Base-by-base conservation (phyloP, 2,113 vertebrate genomes). In the Neogale vison region DNA sequence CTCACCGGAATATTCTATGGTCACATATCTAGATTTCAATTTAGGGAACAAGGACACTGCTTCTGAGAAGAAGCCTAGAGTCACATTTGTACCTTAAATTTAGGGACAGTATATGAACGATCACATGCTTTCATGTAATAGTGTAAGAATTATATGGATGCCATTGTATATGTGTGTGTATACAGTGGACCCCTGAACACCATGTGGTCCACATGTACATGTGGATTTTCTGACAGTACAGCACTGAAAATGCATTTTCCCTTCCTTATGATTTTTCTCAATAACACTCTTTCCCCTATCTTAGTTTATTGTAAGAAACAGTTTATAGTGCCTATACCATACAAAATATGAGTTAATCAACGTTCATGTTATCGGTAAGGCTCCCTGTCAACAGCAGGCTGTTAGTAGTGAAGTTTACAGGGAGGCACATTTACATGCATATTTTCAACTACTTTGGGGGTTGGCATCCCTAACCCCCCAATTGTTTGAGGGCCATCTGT, bases 81-180 rank as follows among this genome's bases (percentile, higher is more conserved):
- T 2, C 26, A 0, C 10, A 9, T 23, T 3, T 23, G 5, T 14
- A 34, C 5, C 47, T 39, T 77, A 12, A 14, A 61, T 31, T 12
- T 72, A 81, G 57, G 77, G 29, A 93, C 72, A 23, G 26, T 1
- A 13, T 83, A 63, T 12, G 8, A 71, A 12, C 13, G 47, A 18
- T 52, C 26, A 7, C 8, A 4, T 11, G 7, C 5, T 47, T 12
- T 10, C 36, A 23, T 7, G 7, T 21, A 23, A 50, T 6, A 42
- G 4, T 1, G 14, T 7, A 45, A 72, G 63, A 39, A 6, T 21
- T 10, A 11, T 0, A 5, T 1, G 1, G 36, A 36, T 15, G 12
- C 39, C 23, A 1, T 42, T 21, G 23, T 14, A 26, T 4, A 12
- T 1, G 11, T 88, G 8, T 47, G 14, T 47, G 55, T 36, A 24